Evolutionary conservation across 2,888 invertebrate genomes (phyloP), one percentile per base, ranked within the genome.

Genomic region (Cenopis cana): DNA sequence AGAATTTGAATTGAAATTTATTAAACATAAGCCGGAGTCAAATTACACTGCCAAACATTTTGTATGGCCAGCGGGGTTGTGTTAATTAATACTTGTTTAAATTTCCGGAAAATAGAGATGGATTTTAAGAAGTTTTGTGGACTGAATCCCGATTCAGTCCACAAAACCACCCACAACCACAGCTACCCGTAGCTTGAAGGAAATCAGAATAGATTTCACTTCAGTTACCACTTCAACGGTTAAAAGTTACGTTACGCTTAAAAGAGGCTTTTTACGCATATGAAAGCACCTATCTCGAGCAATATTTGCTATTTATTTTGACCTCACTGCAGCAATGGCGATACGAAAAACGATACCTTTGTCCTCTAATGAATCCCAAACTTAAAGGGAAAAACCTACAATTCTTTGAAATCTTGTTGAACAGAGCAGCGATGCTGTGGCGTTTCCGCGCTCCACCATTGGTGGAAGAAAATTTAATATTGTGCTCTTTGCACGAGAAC

Each of bases 261-360:
- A 62, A 69, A 56, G 29, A n/a, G 12, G n/a, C 18, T 56, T 68
- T 55, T 41, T 41, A 62, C 10, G 17, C 38, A 20, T 55, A 61
- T 46, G 29, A 68, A 60, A 60, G 24, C 41, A 54, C 29, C 14
- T 33, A 29, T 36, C 50, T 52, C 50, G 18, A 62, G 20, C 33
- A 24, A 38, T 38, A 14, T 9, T 49, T 36, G 38, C 41, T 41
- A 52, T 62, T 24, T 24, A 24, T 3, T 5, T 14, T 41, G 14
- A 14, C 41, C 14, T 41, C 14, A n/a, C 33, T 33, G 33, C 33
- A 33, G 33, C 33, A 33, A 4, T 41, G 6, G 41, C 14, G 41
- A 41, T 6, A 41, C 41, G 41, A 14, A 14, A n/a, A 12, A n/a
- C n/a, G n/a, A 46, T 1, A 46, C 14, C 2, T 46, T 8, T 46